These are phyloP conservation scores for Ammospiza nelsoni DNA, from an alignment of 2,113 vertebrate genomes.

Conservation along the genomic window DNA sequence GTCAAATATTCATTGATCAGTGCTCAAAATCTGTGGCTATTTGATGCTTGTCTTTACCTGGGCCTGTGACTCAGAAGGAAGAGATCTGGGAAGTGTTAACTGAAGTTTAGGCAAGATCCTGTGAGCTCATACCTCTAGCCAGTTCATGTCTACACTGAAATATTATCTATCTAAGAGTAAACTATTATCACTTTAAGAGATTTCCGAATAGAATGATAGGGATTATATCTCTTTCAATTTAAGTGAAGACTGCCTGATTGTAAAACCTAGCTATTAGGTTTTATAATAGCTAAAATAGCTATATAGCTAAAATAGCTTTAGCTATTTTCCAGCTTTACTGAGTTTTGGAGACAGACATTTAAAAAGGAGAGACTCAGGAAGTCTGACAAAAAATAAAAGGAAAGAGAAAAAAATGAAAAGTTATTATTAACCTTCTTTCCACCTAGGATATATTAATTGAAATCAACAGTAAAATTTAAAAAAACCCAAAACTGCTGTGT, in stretches of 20 bases:
- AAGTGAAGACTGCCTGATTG: not conserved
- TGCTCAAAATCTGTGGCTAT: not conserved
- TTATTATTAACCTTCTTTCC: not conserved
- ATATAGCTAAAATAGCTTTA: no score
- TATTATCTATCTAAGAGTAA: not conserved
- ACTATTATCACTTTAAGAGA: not conserved
- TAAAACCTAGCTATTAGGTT: not conserved
- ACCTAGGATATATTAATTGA: not conserved
- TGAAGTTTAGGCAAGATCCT: not conserved
- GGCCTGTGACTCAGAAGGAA: not conserved
- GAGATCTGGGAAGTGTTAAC: not conserved
- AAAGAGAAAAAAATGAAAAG: not conserved
- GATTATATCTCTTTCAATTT: not conserved
- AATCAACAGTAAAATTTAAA: not conserved
- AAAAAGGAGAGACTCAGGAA: not conserved
- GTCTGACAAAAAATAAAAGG: not conserved
- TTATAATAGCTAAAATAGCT: no score
- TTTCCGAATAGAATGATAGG: not conserved
- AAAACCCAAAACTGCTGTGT: rapidly evolving
- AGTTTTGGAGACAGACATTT: not conserved
- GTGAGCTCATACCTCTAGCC: not conserved
- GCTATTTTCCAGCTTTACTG: not conserved
- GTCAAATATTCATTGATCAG: not conserved
- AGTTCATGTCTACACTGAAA: not conserved
- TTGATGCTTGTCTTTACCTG: not conserved